Conservation (phyloP, 1,140 invertebrate species). For the Thaumatotibia leucotreta region DNA sequence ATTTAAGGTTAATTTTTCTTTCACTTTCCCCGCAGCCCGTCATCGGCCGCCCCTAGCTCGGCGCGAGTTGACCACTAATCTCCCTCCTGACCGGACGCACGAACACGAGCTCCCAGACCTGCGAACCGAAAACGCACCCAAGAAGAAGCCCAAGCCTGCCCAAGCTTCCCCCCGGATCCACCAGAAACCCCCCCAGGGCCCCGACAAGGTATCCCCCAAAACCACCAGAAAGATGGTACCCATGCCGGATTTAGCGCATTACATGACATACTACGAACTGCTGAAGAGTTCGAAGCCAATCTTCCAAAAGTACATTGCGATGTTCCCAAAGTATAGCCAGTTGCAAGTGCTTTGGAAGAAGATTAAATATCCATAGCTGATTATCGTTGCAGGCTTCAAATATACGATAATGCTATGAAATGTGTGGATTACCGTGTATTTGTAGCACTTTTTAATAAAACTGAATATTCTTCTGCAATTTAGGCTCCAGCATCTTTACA, state of each 20-base stretch:
- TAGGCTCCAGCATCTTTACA: too few relatives aligned
- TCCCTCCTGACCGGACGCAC: neutral
- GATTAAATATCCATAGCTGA: neutral
- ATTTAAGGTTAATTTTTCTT: neutral
- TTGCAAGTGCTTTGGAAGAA: neutral
- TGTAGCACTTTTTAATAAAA: neutral
- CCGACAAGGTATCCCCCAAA: neutral
- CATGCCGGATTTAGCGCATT: neutral
- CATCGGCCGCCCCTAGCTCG: neutral
- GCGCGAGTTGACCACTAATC: neutral
- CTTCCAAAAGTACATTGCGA: neutral
- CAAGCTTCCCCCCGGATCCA: neutral
- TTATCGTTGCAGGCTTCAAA: neutral
- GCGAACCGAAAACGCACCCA: neutral
- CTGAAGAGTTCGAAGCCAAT: neutral
- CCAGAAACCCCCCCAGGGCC: neutral
- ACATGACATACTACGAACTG: neutral
- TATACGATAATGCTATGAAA: too few relatives aligned
- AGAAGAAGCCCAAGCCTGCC: neutral
- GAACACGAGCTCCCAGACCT: neutral
- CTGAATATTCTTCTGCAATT: too few relatives aligned
- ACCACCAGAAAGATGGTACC: neutral
- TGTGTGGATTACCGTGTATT: too few relatives aligned
- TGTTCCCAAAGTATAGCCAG: neutral
- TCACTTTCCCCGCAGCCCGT: neutral